Evolutionary conservation across 2,113 vertebrate genomes (phyloP).

Genomic region (Gymnobelideus leadbeateri): DNA sequence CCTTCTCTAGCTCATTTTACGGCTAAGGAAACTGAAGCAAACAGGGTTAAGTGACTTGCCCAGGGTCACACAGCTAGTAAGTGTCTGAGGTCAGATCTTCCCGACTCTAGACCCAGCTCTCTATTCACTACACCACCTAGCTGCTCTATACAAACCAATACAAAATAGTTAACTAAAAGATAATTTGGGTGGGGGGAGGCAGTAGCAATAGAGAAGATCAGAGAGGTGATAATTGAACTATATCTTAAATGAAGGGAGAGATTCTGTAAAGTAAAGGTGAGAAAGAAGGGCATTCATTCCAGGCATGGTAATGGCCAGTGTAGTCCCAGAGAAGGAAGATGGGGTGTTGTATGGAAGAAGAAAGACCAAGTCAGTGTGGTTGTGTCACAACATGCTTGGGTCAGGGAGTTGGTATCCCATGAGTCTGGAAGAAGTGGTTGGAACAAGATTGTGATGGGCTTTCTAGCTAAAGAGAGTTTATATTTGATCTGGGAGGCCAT

Average conservation of each 20-base stretch:
- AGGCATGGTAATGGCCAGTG: neutral
- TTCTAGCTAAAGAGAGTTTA: neutral
- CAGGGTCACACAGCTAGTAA: neutral
- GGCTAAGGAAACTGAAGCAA: too few species aligned
- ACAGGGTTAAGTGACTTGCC: too few species aligned
- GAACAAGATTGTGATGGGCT: neutral
- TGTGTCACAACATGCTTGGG: neutral
- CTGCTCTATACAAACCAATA: neutral
- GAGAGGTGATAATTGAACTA: neutral
- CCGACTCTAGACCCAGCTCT: neutral
- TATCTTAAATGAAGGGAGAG: neutral
- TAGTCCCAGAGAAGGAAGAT: neutral
- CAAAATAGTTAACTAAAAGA: neutral
- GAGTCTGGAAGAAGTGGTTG: neutral
- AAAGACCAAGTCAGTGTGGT: neutral
- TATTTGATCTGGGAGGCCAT: neutral
- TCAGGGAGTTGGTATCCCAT: neutral
- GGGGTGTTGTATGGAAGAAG: neutral
- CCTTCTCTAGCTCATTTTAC: neutral
- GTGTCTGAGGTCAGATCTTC: neutral
- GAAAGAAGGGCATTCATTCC: neutral
- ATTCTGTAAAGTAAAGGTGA: neutral
- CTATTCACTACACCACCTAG: neutral
- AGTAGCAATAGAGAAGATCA: neutral
- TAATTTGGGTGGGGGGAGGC: neutral